Base-by-base conservation (phyloP, 2,113 vertebrate species). In the Oenanthe oenanthe region DNA sequence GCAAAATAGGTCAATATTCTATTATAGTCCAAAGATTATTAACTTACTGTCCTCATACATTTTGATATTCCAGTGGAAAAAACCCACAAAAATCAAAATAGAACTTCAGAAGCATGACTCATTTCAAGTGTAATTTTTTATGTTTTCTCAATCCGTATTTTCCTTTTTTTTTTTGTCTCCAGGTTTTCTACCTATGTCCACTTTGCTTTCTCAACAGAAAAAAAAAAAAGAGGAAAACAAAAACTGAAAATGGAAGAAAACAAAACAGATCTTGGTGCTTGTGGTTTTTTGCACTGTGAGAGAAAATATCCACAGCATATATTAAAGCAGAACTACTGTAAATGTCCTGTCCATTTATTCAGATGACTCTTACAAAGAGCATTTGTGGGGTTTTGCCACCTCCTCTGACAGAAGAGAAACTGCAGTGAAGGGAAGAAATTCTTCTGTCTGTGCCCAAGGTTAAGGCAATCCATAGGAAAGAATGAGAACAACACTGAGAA, bases 1-100 rank as follows among this genome's bases (percentile, higher is more conserved):
- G 34, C 68, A 77, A 93, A 94, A 92, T 66, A 84, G 68, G 90
- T 95, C 94, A 93, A 90, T 95, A 88, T 85, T 77, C 92, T 56
- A 77, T 94, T 90, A 88, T 8, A 70, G 50, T 29, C 63, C 82
- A 85, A 80, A 54, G 2, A 70, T 90, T 70, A 86, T 90, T 83
- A 94, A 84, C 34, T 77, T 83, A 74, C 34, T 80, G 56, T 88
- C 56, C 18, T 53, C 72, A 73, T 90, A 77, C 58, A 83, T 90
- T 90, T 93, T 93, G 56, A 92, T 92, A 84, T 88, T 92, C 13
- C 34, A 56, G 32, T 6, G 16, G 62, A 88, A 95, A 77, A 90
- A 85, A 22, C 6, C 8, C 19, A 1, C 47, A 78, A 88, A 93
- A 88, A 70, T 73, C 7, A 85, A 70, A 92, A 70, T 12, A 1